A percentile compares a stretch with the other conserved stretches of the same genome.
These are phyloP conservation scores for Sinella curviseta DNA, from an alignment of 1,140 invertebrate genomes.

Conservation along the genomic window DNA sequence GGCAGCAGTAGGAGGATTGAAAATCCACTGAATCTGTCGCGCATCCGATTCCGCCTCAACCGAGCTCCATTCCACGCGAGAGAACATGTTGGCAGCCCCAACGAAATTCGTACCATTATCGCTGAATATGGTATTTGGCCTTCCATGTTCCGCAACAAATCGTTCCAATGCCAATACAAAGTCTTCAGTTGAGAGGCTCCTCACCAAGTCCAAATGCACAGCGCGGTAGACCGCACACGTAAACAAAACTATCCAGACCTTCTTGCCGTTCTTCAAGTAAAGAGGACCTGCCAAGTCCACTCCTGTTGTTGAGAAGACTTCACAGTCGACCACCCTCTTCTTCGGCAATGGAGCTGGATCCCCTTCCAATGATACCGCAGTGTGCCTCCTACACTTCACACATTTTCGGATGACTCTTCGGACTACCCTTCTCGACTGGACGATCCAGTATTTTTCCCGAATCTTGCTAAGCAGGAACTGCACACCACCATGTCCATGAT, in stretches of 20 bases:
- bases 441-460: neutral
- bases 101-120: slow-evolving; percentile 11
- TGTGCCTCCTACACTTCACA: slow-evolving; percentile 2
- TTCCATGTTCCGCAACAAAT: neutral
- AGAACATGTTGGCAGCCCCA: neutral
- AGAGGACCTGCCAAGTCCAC: slow-evolving; percentile 53
- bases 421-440: neutral
- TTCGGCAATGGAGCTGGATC: slow-evolving; percentile 41
- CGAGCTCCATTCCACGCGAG: neutral
- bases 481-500: neutral
- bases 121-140: neutral
- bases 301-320: slow-evolving; percentile 14
- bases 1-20: neutral
- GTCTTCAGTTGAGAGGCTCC: neutral
- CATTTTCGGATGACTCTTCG: slow-evolving; percentile 4
- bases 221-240: neutral
- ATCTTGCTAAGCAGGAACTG: neutral
- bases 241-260: neutral
- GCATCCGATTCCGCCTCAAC: neutral
- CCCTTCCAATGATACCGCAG: neutral
- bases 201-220: neutral
- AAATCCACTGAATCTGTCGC: neutral
- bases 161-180: neutral
- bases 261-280: slow-evolving; percentile 46
- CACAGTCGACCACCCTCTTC: slow-evolving; percentile 48